Percentiles rank a stretch among this genome's conserved stretches.
Evolutionary conservation across 2,888 invertebrate genomes (phyloP).

Genomic region (Apodemia zela): DNA sequence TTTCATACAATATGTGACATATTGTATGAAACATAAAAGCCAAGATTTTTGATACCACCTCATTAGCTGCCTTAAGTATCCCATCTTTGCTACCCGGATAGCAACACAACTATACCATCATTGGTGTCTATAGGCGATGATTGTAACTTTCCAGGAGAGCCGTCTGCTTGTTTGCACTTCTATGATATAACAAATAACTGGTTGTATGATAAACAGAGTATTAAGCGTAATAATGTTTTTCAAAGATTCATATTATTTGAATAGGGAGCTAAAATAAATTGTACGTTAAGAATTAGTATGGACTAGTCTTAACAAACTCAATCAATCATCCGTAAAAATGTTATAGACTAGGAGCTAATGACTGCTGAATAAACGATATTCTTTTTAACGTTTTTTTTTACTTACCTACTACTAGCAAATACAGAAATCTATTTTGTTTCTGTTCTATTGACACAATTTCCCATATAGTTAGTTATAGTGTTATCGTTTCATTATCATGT

Average conservation of each 20-base stretch:
- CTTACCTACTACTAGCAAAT: no score
- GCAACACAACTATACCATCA: no score
- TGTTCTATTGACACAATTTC: no score
- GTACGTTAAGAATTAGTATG: slow-evolving; percentile 4
- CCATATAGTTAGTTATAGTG: no score
- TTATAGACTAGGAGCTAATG: slow-evolving; percentile 14
- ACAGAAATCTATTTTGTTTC: no score
- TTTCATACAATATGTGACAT: no score
- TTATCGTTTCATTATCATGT: no score
- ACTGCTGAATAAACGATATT: background rate
- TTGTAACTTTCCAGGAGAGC: no score
- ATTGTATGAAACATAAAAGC: no score
- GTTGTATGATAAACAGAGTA: background rate
- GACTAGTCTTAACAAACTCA: slow-evolving; percentile 29
- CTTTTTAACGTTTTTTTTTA: background rate
- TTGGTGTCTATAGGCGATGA: background rate
- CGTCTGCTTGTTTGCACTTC: background rate
- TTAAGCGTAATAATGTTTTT: background rate
- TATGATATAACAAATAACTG: background rate
- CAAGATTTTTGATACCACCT: no score
- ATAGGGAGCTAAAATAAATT: slow-evolving; percentile 7
- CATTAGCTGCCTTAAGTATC: no score
- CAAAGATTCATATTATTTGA: background rate
- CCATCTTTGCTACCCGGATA: no score
- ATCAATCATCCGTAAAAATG: slow-evolving; percentile 38